Conservation (phyloP, 2,888 invertebrate genomes). For the Leucoptera coffeella region DNA sequence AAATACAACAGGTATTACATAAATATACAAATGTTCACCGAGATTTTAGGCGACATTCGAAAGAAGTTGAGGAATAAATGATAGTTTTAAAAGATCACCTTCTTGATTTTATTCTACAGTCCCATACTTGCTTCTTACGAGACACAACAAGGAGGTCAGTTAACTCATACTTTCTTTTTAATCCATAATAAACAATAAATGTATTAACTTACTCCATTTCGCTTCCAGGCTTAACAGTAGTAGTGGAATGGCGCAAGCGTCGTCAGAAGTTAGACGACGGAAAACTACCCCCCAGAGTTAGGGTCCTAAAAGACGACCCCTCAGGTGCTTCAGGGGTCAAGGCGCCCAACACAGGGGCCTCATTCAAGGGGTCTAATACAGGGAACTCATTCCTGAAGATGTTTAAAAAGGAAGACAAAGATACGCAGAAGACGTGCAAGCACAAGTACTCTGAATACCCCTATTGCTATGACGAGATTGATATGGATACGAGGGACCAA, state of each 20-base stretch:
- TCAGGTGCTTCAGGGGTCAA: constrained; percentile 28
- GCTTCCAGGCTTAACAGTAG: constrained; percentile 65
- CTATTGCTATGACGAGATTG: constrained; percentile 81
- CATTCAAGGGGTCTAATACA: constrained; percentile 31
- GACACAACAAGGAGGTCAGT: too few relatives aligned
- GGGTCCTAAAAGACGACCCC: constrained; percentile 66
- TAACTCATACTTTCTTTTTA: too few relatives aligned
- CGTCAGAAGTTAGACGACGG: constrained; percentile 63
- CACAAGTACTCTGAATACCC: constrained; percentile 87
- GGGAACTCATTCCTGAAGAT: constrained; percentile 29
- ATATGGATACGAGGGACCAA: constrained; percentile 63
- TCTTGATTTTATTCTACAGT: too few relatives aligned
- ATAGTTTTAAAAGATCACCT: too few relatives aligned
- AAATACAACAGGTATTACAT: too few relatives aligned
- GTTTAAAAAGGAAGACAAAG: constrained; percentile 33
- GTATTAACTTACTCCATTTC: too few relatives aligned
- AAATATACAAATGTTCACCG: too few relatives aligned
- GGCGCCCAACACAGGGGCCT: constrained; percentile 29
- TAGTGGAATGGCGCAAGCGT: constrained; percentile 75
- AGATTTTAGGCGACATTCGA: too few relatives aligned
- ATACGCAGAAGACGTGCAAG: constrained; percentile 67
- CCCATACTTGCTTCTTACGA: too few relatives aligned
- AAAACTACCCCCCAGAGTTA: constrained; percentile 59
- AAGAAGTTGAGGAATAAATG: too few relatives aligned
- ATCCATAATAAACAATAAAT: too few relatives aligned